Evolutionary conservation across 2,797 vertebrate genomes (phyloP).

Genomic region (Sebastes matsubarae): DNA sequence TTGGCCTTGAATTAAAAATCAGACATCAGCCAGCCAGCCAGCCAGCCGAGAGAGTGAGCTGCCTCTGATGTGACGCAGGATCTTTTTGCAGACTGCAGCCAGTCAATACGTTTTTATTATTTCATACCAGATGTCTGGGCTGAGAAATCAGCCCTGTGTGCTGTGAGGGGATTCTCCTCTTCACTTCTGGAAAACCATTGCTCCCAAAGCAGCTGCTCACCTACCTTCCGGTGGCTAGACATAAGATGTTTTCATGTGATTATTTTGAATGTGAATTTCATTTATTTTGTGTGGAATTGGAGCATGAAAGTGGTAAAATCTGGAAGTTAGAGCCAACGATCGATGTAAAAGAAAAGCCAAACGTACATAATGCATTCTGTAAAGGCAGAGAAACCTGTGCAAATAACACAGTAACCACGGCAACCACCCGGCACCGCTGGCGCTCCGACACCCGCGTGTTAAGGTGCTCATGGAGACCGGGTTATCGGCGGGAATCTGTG

Average conservation of each 20-base stretch:
- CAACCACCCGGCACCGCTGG: constrained; percentile 8
- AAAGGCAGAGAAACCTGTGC: background rate
- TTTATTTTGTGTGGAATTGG: background rate
- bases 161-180: constrained; percentile 39
- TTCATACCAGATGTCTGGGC: constrained; percentile 56
- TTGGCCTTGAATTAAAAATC: constrained; percentile 54
- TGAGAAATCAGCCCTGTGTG: constrained; percentile 41
- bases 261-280: constrained; percentile 13
- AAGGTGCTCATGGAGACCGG: background rate
- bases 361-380: background rate
- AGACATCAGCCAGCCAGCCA: constrained; percentile 23
- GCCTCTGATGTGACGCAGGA: constrained; percentile 45
- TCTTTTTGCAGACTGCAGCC: constrained; percentile 58
- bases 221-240: constrained; percentile 30
- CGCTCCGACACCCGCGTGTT: constrained; percentile 8
- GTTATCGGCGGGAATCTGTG: constrained; percentile 26
- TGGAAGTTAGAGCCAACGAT: constrained; percentile 17
- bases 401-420: constrained; percentile 15
- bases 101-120: constrained; percentile 55
- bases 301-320: constrained; percentile 3
- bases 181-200: constrained; percentile 27
- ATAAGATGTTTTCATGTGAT: constrained; percentile 30
- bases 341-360: background rate
- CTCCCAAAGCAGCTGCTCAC: constrained; percentile 36
- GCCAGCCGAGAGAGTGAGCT: constrained; percentile 10